Evolutionary conservation across 2,888 invertebrate genomes (phyloP), one percentile per base, ranked within the genome.

Genomic region (Thyatira batis): DNA sequence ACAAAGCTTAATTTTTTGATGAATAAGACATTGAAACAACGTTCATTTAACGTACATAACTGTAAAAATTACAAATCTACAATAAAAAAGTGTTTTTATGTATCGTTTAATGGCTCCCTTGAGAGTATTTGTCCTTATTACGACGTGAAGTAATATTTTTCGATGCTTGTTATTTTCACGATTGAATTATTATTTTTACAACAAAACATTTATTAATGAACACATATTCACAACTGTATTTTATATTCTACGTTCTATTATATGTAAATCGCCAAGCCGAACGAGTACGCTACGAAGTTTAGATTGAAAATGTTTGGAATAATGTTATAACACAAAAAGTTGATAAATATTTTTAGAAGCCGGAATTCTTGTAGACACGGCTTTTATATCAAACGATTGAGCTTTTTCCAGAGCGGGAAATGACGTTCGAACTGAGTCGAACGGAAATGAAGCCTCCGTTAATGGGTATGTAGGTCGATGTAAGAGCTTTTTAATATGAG

Each of bases 381-480:
- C 61, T 64, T 60, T 60, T 52, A 57, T 45, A 17, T 58, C 51
- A 53, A 66, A 45, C 55, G 52, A 44, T 58, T 51, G 53, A 63
- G 45, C 45, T 51, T 23, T n/a, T 49, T 21, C 17, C 39, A 39
- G 13, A 48, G 43, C 20, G 28, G 73, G 69, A 71, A 65, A 71
- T 69, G 60, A 68, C 53, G 58, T 25, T 52, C 51, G 48, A 53
- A 52, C 13, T 43, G n/a, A 25, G 45, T 25, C 8, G n/a, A 46
- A 25, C 45, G 68, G 62, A 70, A 73, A 73, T 63, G 54, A 65
- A 60, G 58, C 55, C 54, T 28, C 48, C 49, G 52, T 54, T 56
- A 58, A 61, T 49, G 28, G 50, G 13, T 44, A 53, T 45, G 49
- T 54, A 58, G 58, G 50, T 54, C 50, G 45, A 52, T 33, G 45